Base-by-base conservation (phyloP, 2,113 vertebrate species). In the Albula glossodonta region DNA sequence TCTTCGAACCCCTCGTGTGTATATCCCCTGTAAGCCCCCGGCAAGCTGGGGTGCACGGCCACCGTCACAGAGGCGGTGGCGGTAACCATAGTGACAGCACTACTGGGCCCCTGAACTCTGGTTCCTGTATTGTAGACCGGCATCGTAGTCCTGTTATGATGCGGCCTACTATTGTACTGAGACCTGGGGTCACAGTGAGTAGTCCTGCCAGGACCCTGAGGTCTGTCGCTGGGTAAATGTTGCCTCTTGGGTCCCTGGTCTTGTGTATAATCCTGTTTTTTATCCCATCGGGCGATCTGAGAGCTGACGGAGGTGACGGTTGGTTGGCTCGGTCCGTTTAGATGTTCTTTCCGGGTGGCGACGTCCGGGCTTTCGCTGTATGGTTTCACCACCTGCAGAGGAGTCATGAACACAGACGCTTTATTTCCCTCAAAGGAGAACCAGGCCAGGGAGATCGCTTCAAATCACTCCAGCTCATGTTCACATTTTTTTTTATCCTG, bases 11-110 rank as follows among this genome's bases (percentile, higher is more conserved):
- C 94, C 91, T 97, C 94, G 0, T 97, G 95, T 92, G 95, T 90
- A 17, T 97, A 98, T 85, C 84, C 96, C 89, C 96, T 94, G 91
- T 96, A 96, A 1, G 97, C 93, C 51, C 98, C 97, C 0, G 97
- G 97, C 90, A 99, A 92, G 2, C 91, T 96, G 0, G 97, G 96
- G 89, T 97, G 97, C 90, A 99, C 94, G 12, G 98, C 96, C 89
- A 99, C 96, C 0, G 97, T 99, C 94, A 99, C 97, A 0, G 98
- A 99, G 4, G 98, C 96, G 0, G 98, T 99, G 90, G 97, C 97
- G 0, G 96, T 98, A 86, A 99, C 97, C 1, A 96, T 97, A 92
- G 97, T 93, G 57, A 96, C 96, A 84, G 94, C 92, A 91, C 94
- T 93, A 0, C 91, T 92, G 0, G 95, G 92, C 82, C 90, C 93